Conservation (phyloP, 2,888 invertebrate genomes). For the Lordiphosa andalusiaca region DNA sequence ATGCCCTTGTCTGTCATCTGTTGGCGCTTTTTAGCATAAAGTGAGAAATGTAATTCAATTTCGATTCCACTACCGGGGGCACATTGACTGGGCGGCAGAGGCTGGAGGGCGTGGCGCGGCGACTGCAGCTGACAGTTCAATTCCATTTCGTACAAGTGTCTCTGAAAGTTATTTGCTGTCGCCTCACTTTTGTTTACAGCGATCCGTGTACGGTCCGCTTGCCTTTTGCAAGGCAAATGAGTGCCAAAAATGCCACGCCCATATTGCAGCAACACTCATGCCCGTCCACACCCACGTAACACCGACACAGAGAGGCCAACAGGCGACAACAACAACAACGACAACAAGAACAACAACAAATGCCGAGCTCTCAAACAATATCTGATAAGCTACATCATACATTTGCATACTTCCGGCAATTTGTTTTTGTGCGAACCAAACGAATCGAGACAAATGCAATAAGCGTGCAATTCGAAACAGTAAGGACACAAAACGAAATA, state of each 20-base stretch:
- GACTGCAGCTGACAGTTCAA: conserved; percentile 70
- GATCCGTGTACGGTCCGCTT: conserved; percentile 23
- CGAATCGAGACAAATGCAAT: conserved; percentile 75
- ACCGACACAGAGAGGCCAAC: conserved; percentile 15
- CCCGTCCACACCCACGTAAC: conserved; percentile 5
- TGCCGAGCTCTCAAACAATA: conserved; percentile 65
- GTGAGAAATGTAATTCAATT: conserved; percentile 72
- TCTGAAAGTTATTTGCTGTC: conserved; percentile 65
- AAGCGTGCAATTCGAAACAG: conserved; percentile 47
- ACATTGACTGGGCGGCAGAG: background rate
- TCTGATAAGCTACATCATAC: conserved; percentile 73
- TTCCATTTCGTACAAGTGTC: conserved; percentile 35
- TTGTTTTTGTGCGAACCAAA: conserved; percentile 69
- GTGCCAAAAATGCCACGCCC: conserved; percentile 49
- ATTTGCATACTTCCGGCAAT: conserved; percentile 76
- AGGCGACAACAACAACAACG: conserved; percentile 1
- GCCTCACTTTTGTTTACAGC: conserved; percentile 63
- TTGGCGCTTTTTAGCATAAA: conserved; percentile 57
- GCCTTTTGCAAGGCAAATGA: conserved; percentile 73
- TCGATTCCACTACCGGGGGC: conserved; percentile 22
- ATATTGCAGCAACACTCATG: conserved; percentile 1
- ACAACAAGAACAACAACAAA: conserved; percentile 10
- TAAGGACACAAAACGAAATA: conserved; percentile 6
- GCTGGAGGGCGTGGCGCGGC: background rate
- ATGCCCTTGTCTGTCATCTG: conserved; percentile 24